Evolutionary conservation across 1,140 invertebrate species (phyloP), one percentile per base, ranked within the genome.

Genomic region (Ptiloglossa arizonensis): DNA sequence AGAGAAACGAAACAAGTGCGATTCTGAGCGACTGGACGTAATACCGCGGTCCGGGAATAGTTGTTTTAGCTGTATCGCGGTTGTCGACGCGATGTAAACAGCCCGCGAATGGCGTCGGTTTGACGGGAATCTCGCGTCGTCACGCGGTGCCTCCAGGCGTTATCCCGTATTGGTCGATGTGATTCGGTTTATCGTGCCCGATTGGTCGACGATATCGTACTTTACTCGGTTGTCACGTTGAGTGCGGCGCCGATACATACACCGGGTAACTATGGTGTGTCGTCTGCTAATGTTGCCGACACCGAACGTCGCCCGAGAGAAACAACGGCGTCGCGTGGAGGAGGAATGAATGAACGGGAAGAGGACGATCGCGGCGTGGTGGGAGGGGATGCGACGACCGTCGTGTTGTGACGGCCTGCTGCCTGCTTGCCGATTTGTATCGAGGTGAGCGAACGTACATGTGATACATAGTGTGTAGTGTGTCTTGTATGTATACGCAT

Each of bases 341-440:
- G 63, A 71, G 44, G 66, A 79, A 69, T 74, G 81, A 82, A 74
- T 44, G 63, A 69, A 68, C 44, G 35, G 22, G 38, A 56, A 44
- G 64, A 48, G 66, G 73, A 59, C 22, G 64, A 76, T 44, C 66
- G 38, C 11, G 17, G 35, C 6, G 70, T 24, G 52, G 77, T 66
- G 62, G 52, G 78, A 78, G 75, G 75, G 69, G 68, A 81, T 87
- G 81, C 84, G 62, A 83, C 85, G 77, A 74, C 48, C 71, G 52
- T 72, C 62, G 72, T 80, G 76, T 83, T 64, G 74, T 71, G 79
- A 88, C 77, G 67, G 69, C 66, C 86, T 67, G 77, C 79, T 86
- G 79, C 78, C 77, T 78, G 71, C 62, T 63, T 64, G 57, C 46
- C 81, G 79, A 86, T 80, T 80, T 57, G 59, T 24, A 70, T 81